Evolutionary conservation across 2,888 invertebrate genomes (phyloP).

Genomic region (Chelonus formosanus): DNA sequence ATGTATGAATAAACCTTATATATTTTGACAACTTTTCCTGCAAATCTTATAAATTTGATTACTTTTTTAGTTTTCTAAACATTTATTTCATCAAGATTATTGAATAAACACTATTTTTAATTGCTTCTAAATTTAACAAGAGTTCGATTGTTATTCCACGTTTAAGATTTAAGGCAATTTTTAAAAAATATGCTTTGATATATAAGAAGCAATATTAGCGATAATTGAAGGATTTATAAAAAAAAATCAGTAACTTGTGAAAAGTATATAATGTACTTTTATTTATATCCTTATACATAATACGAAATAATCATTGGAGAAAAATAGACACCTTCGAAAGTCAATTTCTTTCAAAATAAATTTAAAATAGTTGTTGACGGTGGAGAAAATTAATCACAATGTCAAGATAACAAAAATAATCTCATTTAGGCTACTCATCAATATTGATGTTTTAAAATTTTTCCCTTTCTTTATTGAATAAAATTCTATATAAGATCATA

Average conservation of each 20-base stretch:
- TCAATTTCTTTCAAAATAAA: slow-evolving; percentile 8
- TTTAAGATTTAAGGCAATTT: too few species aligned
- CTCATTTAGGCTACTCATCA: neutral
- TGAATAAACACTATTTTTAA: too few species aligned
- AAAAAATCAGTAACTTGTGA: slow-evolving; percentile 26
- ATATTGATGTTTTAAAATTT: neutral
- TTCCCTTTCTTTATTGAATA: neutral
- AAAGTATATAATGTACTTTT: slow-evolving; percentile 47
- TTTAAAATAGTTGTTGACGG: slow-evolving; percentile 14
- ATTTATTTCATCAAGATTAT: too few species aligned
- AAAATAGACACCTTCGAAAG: slow-evolving; percentile 10
- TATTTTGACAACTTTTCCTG: too few species aligned
- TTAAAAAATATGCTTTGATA: too few species aligned
- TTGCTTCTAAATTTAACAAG: too few species aligned
- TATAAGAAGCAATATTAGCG: neutral
- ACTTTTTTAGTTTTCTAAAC: too few species aligned
- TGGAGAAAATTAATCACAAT: neutral
- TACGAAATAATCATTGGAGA: slow-evolving; percentile 22
- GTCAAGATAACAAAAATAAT: too few species aligned
- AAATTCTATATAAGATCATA: slow-evolving; percentile 3
- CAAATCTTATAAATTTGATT: too few species aligned
- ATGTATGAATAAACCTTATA: too few species aligned
- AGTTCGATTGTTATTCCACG: too few species aligned
- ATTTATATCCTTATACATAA: slow-evolving; percentile 43
- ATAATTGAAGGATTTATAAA: neutral